Evolutionary conservation across 1,140 invertebrate species (phyloP).

Genomic region (Drosophila sp.): DNA sequence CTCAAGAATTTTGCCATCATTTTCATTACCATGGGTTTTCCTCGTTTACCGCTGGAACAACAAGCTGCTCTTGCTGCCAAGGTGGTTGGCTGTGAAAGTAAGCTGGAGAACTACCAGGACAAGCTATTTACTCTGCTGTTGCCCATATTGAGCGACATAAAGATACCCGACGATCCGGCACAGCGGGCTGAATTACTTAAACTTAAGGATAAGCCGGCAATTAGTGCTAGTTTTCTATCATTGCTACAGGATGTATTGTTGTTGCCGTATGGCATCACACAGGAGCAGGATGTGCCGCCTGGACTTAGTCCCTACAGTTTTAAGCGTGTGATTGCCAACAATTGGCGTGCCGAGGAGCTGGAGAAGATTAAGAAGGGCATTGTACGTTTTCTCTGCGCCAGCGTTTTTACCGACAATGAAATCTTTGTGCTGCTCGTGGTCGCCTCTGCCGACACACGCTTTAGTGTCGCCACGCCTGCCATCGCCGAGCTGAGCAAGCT

Average conservation of each 20-base stretch:
- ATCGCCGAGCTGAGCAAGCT: slow-evolving; percentile 80
- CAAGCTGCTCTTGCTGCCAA: slow-evolving; percentile 91
- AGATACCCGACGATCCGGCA: slow-evolving; percentile 88
- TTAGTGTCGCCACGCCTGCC: slow-evolving; percentile 82
- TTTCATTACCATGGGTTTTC: slow-evolving; percentile 96
- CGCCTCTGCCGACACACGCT: slow-evolving; percentile 93
- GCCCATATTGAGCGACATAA: slow-evolving; percentile 90
- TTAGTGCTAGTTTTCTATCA: slow-evolving; percentile 88
- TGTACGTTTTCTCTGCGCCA: slow-evolving; percentile 92
- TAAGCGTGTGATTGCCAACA: slow-evolving; percentile 91
- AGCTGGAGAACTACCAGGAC: slow-evolving; percentile 94
- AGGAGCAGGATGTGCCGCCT: slow-evolving; percentile 87
- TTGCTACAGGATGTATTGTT: slow-evolving; percentile 93
- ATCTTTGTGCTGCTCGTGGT: slow-evolving; percentile 92
- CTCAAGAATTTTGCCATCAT: slow-evolving; percentile 97
- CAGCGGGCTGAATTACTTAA: slow-evolving; percentile 88
- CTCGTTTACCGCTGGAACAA: slow-evolving; percentile 90
- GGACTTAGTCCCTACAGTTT: slow-evolving; percentile 92
- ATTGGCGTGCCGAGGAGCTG: slow-evolving; percentile 91
- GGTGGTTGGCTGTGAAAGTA: slow-evolving; percentile 92
- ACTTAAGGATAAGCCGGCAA: slow-evolving; percentile 85
- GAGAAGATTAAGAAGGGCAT: slow-evolving; percentile 93
- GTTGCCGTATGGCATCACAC: slow-evolving; percentile 88
- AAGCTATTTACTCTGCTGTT: slow-evolving; percentile 92
- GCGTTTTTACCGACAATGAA: slow-evolving; percentile 90